Evolutionary conservation across 2,113 vertebrate species (phyloP).

Genomic region (Lepus timidus): DNA sequence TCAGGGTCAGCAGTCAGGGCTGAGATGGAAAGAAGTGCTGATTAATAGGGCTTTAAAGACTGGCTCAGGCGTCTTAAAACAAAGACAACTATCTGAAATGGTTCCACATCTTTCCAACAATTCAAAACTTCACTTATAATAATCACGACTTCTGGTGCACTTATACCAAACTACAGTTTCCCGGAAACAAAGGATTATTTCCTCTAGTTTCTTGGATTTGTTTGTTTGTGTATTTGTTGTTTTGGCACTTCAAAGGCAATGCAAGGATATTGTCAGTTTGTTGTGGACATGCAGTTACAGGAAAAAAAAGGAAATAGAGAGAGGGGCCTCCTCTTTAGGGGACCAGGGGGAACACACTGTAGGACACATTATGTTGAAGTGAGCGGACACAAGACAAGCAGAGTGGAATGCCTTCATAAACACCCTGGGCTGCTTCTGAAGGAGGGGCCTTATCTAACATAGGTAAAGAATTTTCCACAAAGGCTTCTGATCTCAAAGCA

Average conservation of each 20-base stretch:
- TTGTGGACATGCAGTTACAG: neutral
- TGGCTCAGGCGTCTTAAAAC: slow-evolving; percentile 30
- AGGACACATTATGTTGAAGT: neutral
- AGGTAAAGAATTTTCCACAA: slow-evolving; percentile 14
- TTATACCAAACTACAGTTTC: neutral
- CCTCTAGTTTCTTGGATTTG: neutral
- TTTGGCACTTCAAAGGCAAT: slow-evolving; percentile 8
- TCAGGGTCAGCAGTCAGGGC: slow-evolving; percentile 60
- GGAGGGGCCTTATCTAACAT: neutral
- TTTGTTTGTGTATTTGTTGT: neutral
- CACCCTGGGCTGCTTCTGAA: neutral
- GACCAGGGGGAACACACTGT: neutral
- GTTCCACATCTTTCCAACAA: neutral
- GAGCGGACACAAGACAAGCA: neutral
- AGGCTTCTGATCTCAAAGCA: slow-evolving; percentile 8
- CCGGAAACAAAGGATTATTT: neutral
- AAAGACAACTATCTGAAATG: slow-evolving; percentile 4
- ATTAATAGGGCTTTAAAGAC: slow-evolving; percentile 55
- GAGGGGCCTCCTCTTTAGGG: neutral
- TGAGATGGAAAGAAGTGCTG: slow-evolving; percentile 18
- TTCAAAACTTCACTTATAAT: slow-evolving; percentile 29
- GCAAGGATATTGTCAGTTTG: neutral
- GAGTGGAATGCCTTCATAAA: neutral
- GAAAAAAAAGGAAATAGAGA: slow-evolving; percentile 12
- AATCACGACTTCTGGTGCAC: neutral